Base-by-base conservation (phyloP, 2,797 vertebrate genomes). In the Phalloptychus januarius region DNA sequence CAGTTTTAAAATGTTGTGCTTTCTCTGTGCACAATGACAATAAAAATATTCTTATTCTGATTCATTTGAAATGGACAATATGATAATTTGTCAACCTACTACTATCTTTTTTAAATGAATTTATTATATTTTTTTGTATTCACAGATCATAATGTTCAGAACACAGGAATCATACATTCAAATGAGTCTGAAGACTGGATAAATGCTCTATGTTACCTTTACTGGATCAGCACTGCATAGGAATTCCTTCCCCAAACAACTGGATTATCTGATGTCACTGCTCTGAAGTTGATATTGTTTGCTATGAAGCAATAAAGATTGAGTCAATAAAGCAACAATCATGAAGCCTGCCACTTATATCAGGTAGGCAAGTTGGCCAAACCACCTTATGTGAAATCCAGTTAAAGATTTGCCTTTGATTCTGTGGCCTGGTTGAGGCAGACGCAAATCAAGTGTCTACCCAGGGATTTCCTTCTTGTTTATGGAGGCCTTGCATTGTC, bases 401-500 rank as follows among this genome's bases (percentile, higher is more conserved):
- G 65, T 93, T 88, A 82, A 94, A 94, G 90, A 87, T 84, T 91
- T 84, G 78, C 79, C 78, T 82, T 76, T 79, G 84, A 85, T 84
- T 89, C 79, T 84, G 71, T 89, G 87, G 91, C 90, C 91, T 90
- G 85, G 82, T 83, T 76, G 80, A 84, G 91, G 91, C 90, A 87
- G 93, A 92, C 89, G 82, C 86, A 87, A 84, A 86, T 75, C 73
- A 87, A 85, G 89, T 84, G 84, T 93, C 91, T 89, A 91, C 90
- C 84, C 92, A 83, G 94, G 91, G 90, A 86, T 83, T 79, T 89
- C 83, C 75, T 88, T 86, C 82, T 91, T 79, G 95, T 96, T 93
- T 95, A 96, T 95, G 95, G 95, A 96, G 94, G 92, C 90, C 94
- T 93, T 91, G 93, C 90, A 92, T 86, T 93, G 83, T 88, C 79